Evolutionary conservation across 2,888 invertebrate species (phyloP).

Genomic region (Petrophora chlorosata): DNA sequence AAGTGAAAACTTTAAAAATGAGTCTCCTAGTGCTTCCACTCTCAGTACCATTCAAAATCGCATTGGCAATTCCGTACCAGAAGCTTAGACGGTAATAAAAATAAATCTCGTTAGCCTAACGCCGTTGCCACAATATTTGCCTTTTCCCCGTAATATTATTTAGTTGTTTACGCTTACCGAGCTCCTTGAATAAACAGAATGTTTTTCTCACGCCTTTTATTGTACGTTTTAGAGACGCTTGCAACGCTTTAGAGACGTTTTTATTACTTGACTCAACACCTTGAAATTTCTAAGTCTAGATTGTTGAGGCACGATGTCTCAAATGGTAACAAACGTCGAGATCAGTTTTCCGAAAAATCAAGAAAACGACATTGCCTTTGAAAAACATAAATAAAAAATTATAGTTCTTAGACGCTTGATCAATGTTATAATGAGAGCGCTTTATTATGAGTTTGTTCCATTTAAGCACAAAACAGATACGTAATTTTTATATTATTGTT

Average conservation of each 20-base stretch:
- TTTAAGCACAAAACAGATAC: no score
- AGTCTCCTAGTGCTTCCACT: no score
- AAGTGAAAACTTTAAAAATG: no score
- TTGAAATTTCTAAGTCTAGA: not conserved
- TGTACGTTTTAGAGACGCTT: slow-evolving; percentile 5
- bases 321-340: no score
- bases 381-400: no score
- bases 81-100: slow-evolving; percentile 7
- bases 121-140: slow-evolving; percentile 10
- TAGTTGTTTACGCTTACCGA: slow-evolving; percentile 9
- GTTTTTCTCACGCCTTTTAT: slow-evolving; percentile 8
- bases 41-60: not conserved
- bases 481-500: no score
- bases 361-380: no score
- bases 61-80: not conserved
- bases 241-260: slow-evolving; percentile 2
- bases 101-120: slow-evolving; percentile 12
- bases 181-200: slow-evolving; percentile 3
- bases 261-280: slow-evolving; percentile 1
- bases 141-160: not conserved
- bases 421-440: no score
- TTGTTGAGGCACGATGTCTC: no score
- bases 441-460: no score
- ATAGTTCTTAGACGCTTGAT: no score
- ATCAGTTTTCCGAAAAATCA: no score